These are phyloP conservation scores for Caretta caretta DNA, from an alignment of 2,113 vertebrate genomes.

Conservation along the genomic window DNA sequence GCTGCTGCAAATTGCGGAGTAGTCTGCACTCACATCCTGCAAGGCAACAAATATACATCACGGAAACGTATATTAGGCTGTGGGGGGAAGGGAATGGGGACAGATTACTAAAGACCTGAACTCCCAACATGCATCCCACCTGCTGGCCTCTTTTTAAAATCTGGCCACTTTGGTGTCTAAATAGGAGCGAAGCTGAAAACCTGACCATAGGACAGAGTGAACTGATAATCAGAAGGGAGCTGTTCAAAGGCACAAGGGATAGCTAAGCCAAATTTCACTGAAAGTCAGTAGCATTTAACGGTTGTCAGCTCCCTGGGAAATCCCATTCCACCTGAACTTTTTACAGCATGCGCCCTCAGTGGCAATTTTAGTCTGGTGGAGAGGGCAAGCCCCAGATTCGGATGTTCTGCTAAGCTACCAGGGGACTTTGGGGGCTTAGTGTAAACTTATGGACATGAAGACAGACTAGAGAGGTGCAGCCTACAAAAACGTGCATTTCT, in stretches of 20 bases:
- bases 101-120: background rate
- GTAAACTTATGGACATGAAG: background rate
- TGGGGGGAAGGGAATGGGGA: rapidly evolving
- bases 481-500: background rate
- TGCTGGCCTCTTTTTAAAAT: background rate
- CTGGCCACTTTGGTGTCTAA: background rate
- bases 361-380: background rate
- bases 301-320: background rate
- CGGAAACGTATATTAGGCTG: rapidly evolving
- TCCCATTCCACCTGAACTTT: background rate
- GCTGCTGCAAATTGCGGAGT: background rate
- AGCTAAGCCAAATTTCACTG: background rate
- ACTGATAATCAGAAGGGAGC: background rate
- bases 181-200: background rate
- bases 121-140: background rate
- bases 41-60: rapidly evolving
- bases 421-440: background rate
- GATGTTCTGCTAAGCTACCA: background rate
- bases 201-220: background rate
- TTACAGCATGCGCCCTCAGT: background rate
- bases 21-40: rapidly evolving
- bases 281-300: background rate
- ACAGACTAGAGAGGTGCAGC: background rate
- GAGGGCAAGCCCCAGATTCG: background rate
- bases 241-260: background rate